Base-by-base conservation (phyloP, 2,113 vertebrate genomes). In the Serinus canaria region DNA sequence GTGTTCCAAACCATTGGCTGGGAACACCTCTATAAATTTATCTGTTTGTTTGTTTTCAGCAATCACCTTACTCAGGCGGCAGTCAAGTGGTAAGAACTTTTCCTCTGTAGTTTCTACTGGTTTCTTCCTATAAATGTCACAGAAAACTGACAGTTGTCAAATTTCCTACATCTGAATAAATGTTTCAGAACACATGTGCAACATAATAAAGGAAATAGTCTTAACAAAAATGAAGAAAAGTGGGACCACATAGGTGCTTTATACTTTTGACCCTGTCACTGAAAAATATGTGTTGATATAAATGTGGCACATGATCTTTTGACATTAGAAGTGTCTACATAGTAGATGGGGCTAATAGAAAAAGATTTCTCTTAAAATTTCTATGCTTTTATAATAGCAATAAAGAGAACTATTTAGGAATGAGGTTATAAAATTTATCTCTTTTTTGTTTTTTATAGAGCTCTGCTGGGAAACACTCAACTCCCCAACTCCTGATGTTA, bases 401-500 rank as follows among this genome's bases (percentile, higher is more conserved):
- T 41, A 66, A 82, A 43, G 31, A 73, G 35, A 93, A 60, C 15
- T 56, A 25, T 44, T 96, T 85, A 43, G 7, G 66, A 76, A 49
- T 43, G 15, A 5, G 11, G 46, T 95, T 69, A 83, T 66, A 33
- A 56, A 44, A 59, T 75, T 11, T 66, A 6, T 86, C 1, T 67
- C 2, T 35, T 43, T n/a, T 56, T n/a, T 21, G 23, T 56, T 66
- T 73, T 44, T 67, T 20, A 16, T 15, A 97, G 97, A 96, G 77
- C 85, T 87, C 95, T 91, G 93, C 90, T 92, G 96, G 95, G 75
- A 96, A 97, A 55, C 90, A 94, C 14, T 80, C 93, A 9, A 55
- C 39, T 74, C 37, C 92, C 3, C 53, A 1, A 44, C 25, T 96
- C 46, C 86, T 97, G 86, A 63, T 96, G 76, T 33, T 97, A 17